These are phyloP conservation scores for Spisula subtruncata DNA, from an alignment of 2,888 invertebrate genomes.

Conservation along the genomic window DNA sequence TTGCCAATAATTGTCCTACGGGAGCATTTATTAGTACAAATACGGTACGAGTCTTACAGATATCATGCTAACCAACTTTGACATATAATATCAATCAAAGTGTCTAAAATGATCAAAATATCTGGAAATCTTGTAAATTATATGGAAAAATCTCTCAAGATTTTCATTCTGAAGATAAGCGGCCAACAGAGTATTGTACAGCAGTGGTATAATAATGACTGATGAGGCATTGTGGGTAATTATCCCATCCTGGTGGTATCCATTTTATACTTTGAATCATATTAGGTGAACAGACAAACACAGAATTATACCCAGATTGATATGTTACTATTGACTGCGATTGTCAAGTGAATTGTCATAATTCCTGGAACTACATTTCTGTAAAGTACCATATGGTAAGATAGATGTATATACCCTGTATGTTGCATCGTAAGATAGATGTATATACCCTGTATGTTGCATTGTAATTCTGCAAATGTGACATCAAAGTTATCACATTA, in stretches of 20 bases:
- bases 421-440: too few relatives aligned
- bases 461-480: too few relatives aligned
- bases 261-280: constrained; percentile 1
- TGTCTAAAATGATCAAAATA: constrained; percentile 42
- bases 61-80: constrained; percentile 25
- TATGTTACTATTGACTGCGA: neutral
- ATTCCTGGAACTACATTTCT: too few relatives aligned
- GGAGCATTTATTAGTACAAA: neutral
- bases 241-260: neutral
- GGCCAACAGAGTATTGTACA: neutral
- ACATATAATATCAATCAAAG: constrained; percentile 39
- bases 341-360: too few relatives aligned
- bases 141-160: constrained; percentile 19
- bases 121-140: constrained; percentile 34
- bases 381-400: too few relatives aligned
- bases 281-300: neutral
- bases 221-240: neutral
- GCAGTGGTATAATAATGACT: neutral
- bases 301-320: neutral
- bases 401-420: too few relatives aligned
- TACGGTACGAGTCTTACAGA: neutral
- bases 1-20: neutral
- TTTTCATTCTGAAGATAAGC: constrained; percentile 4
- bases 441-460: too few relatives aligned
- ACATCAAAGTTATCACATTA: too few relatives aligned